Base-by-base conservation (phyloP, 2,888 invertebrate species). In the Plemyria rubiginata region DNA sequence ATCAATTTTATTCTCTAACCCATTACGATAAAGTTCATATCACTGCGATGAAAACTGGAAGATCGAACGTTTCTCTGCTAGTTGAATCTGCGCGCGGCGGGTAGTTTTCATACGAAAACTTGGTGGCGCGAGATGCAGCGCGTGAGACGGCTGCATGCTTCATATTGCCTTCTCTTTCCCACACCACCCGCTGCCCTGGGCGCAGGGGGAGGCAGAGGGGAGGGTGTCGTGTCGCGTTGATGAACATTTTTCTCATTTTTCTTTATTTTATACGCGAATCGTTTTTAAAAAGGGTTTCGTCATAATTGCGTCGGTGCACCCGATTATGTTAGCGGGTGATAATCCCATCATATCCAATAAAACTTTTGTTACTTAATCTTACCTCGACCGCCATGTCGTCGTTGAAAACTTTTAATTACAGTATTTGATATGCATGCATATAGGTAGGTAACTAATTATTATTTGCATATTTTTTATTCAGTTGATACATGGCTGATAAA, bases 241-340 rank as follows among this genome's bases (percentile, higher is more conserved):
- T 92, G 92, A 92, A 91, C 91, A 90, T 92, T 92, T 91, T 92
- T 92, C 90, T 89, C 88, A 84, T 89, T 89, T 91, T 90, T 90
- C 87, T 85, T 87, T 90, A 88, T 86, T 91, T 92, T 90, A n/a
- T 89, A 87, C 86, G 90, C 89, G 91, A 92, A 91, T 90, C 92
- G 91, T 88, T 92, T 92, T 92, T 92, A 90, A 92, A 81, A 84
- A 90, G 91, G 92, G 92, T 92, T 92, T 89, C 89, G 86, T 92
- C 91, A 92, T 92, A 92, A 92, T 92, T 90, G 90, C 90, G 85
- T 86, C 85, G 86, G 80, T 81, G 82, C 82, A 84, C 74, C 78
- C 86, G 87, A 90, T 92, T 89, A 92, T 86, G 86, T 86, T 85
- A 80, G 76, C 79, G 78, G 79, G 81, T 80, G 87, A 90, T 88